These are phyloP conservation scores for Cynoglossus semilaevis DNA, from an alignment of 2,113 vertebrate species.

Conservation along the genomic window DNA sequence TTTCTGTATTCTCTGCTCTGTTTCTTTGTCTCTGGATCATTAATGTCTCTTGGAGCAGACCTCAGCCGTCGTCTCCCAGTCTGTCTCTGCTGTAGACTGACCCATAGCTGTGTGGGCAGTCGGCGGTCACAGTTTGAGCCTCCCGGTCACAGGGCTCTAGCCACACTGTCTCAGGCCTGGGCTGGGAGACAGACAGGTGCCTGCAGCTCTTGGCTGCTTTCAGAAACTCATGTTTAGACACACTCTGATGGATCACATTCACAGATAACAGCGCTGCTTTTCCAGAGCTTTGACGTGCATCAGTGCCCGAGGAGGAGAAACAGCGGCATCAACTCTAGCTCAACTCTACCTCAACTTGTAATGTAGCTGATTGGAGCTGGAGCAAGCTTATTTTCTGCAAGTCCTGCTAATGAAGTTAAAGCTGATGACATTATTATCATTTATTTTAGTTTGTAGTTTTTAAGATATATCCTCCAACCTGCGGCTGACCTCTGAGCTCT, in stretches of 20 bases:
- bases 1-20: neutral
- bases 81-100: constrained; percentile 60
- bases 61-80: constrained; percentile 16
- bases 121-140: constrained; percentile 50
- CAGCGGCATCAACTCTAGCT: neutral
- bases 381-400: no score
- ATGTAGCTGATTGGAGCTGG: neutral
- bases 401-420: no score
- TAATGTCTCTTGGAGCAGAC: constrained; percentile 46
- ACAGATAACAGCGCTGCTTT: constrained; percentile 19
- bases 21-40: constrained; percentile 53
- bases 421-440: no score
- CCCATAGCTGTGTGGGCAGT: constrained; percentile 63
- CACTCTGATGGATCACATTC: neutral
- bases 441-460: no score
- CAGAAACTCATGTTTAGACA: neutral
- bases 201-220: constrained; percentile 13
- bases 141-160: constrained; percentile 62
- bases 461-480: no score
- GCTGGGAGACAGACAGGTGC: constrained; percentile 43
- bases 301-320: neutral
- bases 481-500: constrained; percentile 20
- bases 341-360: constrained; percentile 1
- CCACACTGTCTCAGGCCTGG: constrained; percentile 51
- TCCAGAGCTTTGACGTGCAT: constrained; percentile 1